Percentiles rank a stretch among this genome's conserved stretches.
phyloP scores from a whole-genome alignment of 2,113 vertebrate genomes.

The Melanostigma gelatinosum region DNA sequence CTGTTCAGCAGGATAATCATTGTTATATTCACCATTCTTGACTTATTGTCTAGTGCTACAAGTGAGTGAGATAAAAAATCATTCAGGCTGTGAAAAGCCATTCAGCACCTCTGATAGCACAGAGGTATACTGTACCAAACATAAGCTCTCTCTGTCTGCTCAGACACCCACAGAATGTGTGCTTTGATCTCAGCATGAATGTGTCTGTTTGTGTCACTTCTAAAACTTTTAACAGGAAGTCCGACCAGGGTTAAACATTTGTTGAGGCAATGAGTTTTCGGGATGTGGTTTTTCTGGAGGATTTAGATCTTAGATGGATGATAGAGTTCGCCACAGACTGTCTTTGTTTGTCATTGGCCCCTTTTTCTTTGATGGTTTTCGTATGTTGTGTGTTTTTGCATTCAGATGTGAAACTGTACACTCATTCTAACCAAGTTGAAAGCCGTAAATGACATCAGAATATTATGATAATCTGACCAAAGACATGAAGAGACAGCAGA shows the following conservation, averaged over 20 bases:
- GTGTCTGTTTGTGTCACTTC: conserved; percentile 70
- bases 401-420: conserved; percentile 54
- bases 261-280: conserved; percentile 57
- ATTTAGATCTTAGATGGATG: conserved; percentile 66
- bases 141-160: conserved; percentile 45
- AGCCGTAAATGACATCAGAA: conserved; percentile 54
- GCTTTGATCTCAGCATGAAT: conserved; percentile 72
- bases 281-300: conserved; percentile 76
- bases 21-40: too few species aligned
- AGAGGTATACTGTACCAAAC: conserved; percentile 45
- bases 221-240: conserved; percentile 68
- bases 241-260: conserved; percentile 53
- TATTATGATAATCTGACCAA: conserved; percentile 60
- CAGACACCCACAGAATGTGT: conserved; percentile 35
- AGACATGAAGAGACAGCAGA: conserved; percentile 30
- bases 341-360: conserved; percentile 68
- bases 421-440: conserved; percentile 43
- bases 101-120: not conserved
- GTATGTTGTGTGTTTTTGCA: conserved; percentile 32
- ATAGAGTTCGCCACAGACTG: conserved; percentile 65
- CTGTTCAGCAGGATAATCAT: too few species aligned
- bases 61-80: not conserved
- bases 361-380: conserved; percentile 61
- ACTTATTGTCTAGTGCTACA: not conserved
- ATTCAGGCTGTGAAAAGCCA: not conserved